Base-by-base conservation (phyloP, 2,797 vertebrate species). In the Propithecus perrieri region DNA sequence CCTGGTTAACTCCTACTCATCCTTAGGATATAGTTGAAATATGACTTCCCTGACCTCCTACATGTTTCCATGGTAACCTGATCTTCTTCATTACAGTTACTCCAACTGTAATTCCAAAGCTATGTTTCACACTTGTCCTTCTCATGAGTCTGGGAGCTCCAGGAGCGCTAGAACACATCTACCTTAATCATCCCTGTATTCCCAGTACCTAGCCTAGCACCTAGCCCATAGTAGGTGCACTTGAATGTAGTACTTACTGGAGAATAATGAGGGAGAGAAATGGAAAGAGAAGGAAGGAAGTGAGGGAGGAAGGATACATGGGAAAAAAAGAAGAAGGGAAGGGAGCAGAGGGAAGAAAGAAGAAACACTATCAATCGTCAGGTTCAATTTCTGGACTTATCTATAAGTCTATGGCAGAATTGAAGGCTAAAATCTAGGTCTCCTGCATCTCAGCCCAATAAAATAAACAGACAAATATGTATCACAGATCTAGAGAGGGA, bases 321-420 rank as follows among this genome's bases (percentile, higher is more conserved):
- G 28, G 46, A 28, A 0, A 55, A 12, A 33, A 8, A 10, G 18
- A 17, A 30, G 55, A 61, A 35, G 3, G 6, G 17, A 46, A 74
- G 2, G 1, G 1, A 17, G 35, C 22, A 2, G 15, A 26, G 24
- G 1, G 4, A 84, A 4, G 14, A 71, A 48, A 4, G 5, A 67
- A 81, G 50, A 26, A 55, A 59, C 1, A 87, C 14, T 55, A 63
- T 80, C 57, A 22, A 59, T 50, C 5, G 71, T 22, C 24, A 55
- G 35, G 13, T 80, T 80, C 26, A 71, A 43, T 3, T 48, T 67
- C 53, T 92, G 14, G 2, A 65, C 2, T 89, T 48, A 33, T 4
- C 33, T 90, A 4, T n/a, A 61, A 63, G 43, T 35, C 35, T 38
- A 1, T 14, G 28, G 4, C 38, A 87, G 28, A 95, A 76, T 1